These are phyloP conservation scores for Drosophila pseudoananassae DNA, from an alignment of 1,140 invertebrate species.

Conservation along the genomic window DNA sequence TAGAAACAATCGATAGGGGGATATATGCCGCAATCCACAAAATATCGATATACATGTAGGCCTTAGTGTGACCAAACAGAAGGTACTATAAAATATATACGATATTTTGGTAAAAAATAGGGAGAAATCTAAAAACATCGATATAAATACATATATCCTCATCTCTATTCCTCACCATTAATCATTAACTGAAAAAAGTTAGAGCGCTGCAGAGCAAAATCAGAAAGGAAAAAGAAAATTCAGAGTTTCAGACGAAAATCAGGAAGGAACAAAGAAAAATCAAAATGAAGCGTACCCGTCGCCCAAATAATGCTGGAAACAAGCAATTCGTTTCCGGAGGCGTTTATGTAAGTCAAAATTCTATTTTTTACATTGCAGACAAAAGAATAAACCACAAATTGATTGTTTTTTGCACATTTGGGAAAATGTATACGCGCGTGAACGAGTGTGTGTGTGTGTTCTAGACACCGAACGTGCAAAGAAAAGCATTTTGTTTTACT, in stretches of 20 bases:
- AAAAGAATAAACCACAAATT: slow-evolving; percentile 15
- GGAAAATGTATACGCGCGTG: background rate
- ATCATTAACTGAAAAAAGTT: background rate
- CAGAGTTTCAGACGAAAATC: too few relatives aligned
- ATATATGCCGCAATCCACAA: background rate
- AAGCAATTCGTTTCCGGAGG: slow-evolving; percentile 61
- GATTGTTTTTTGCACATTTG: slow-evolving; percentile 5
- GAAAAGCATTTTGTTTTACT: slow-evolving; percentile 17
- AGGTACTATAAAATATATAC: too few relatives aligned
- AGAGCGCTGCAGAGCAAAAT: too few relatives aligned
- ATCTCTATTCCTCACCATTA: background rate
- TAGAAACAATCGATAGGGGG: background rate
- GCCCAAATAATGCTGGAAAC: slow-evolving; percentile 19
- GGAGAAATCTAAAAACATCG: too few relatives aligned
- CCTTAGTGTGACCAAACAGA: background rate
- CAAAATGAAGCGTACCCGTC: slow-evolving; percentile 55
- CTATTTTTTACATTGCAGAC: background rate
- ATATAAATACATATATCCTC: too few relatives aligned
- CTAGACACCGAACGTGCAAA: slow-evolving; percentile 5
- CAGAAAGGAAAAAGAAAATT: background rate
- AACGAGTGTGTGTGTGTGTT: background rate
- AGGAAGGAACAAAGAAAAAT: background rate
- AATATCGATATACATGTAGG: background rate
- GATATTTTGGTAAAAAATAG: too few relatives aligned
- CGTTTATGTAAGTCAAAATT: slow-evolving; percentile 56